Evolutionary conservation across 2,888 invertebrate species (phyloP).

Genomic region (Himalopsyche kuldschensis): DNA sequence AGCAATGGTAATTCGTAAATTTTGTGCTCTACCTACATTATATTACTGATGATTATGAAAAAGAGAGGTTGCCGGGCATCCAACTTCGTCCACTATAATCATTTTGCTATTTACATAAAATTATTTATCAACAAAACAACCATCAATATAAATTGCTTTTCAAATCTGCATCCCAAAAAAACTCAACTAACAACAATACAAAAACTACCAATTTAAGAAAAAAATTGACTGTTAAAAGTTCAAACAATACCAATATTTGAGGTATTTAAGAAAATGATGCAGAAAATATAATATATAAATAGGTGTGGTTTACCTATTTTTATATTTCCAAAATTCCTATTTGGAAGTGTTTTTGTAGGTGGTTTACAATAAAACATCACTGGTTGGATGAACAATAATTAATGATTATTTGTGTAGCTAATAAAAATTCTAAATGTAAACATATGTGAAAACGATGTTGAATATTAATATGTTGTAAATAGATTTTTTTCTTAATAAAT

Average conservation of each 20-base stretch:
- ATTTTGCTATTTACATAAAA: conserved; percentile 6
- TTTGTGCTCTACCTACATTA: conserved; percentile 35
- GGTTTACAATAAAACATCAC: not conserved
- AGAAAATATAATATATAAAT: not conserved
- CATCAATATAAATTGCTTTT: not conserved
- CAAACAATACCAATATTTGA: not conserved
- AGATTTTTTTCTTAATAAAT: no score
- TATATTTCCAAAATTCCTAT: not conserved
- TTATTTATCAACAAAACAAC: not conserved
- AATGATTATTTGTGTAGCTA: not conserved
- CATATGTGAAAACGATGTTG: not conserved
- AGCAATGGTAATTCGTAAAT: conserved; percentile 20
- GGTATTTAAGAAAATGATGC: not conserved
- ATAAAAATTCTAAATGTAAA: not conserved
- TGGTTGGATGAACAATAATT: not conserved
- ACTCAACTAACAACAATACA: not conserved
- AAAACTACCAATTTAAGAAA: not conserved
- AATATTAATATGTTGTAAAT: no score
- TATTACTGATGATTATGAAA: conserved; percentile 29
- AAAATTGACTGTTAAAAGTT: not conserved
- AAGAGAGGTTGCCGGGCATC: conserved; percentile 37
- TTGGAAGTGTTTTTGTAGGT: not conserved
- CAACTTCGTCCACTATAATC: conserved; percentile 34
- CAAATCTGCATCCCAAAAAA: not conserved
- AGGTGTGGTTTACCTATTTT: not conserved